phyloP scores from a whole-genome alignment of 2,113 vertebrate genomes.

The Rissa tridactyla region DNA sequence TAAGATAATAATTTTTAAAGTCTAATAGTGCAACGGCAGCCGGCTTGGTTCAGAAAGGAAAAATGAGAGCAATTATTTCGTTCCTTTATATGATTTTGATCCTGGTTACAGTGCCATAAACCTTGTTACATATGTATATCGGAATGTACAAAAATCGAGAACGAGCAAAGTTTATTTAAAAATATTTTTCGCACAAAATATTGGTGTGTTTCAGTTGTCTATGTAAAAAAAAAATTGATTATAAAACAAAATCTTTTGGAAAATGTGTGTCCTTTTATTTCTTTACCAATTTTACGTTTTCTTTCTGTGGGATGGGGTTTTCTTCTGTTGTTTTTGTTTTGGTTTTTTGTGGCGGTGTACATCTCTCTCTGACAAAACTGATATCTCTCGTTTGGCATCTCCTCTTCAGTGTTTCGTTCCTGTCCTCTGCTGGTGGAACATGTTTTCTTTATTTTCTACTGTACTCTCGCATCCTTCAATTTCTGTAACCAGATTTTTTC shows the following conservation, averaged over 20 bases:
- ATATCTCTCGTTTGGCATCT: background rate
- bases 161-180: constrained; percentile 81
- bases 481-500: background rate
- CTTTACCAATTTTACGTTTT: constrained; percentile 26
- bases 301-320: background rate
- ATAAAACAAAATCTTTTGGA: constrained; percentile 77
- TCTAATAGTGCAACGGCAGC: constrained; percentile 71
- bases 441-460: background rate
- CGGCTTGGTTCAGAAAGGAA: constrained; percentile 70
- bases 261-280: constrained; percentile 58
- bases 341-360: background rate
- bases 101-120: constrained; percentile 84
- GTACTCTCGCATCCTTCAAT: background rate
- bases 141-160: constrained; percentile 76
- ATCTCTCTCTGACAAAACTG: background rate
- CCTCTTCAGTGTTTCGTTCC: background rate
- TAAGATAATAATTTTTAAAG: constrained; percentile 53
- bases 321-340: background rate
- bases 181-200: constrained; percentile 83
- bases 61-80: constrained; percentile 64
- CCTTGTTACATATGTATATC: constrained; percentile 84
- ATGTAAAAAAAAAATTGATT: constrained; percentile 77
- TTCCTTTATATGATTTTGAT: constrained; percentile 68
- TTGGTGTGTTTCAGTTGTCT: constrained; percentile 79
- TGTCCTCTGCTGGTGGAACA: constrained; percentile 32